phyloP scores from a whole-genome alignment of 2,113 vertebrate species.

The Reinhardtius hippoglossoides region DNA sequence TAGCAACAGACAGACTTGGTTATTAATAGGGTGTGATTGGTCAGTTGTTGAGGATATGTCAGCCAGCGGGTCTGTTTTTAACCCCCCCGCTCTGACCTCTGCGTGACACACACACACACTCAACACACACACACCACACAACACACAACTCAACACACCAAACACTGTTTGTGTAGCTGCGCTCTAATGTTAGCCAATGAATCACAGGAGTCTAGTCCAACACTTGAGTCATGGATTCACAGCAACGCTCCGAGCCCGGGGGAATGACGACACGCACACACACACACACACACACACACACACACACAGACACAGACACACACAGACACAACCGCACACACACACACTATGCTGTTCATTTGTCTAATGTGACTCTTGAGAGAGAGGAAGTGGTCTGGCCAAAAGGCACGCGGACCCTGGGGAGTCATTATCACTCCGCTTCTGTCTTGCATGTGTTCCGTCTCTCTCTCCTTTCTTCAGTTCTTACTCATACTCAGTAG shows the following conservation, averaged over 20 bases:
- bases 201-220: slow-evolving; percentile 58
- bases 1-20: background rate
- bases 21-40: background rate
- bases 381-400: slow-evolving; percentile 69
- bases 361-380: slow-evolving; percentile 62
- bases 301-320: background rate
- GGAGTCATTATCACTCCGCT: slow-evolving; percentile 61
- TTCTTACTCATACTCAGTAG: too few relatives aligned
- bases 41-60: slow-evolving; percentile 3
- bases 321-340: slow-evolving; percentile 7
- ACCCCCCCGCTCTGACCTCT: slow-evolving; percentile 28
- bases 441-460: background rate
- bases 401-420: slow-evolving; percentile 57
- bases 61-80: background rate
- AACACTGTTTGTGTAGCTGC: background rate
- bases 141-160: slow-evolving; percentile 4
- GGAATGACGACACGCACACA: slow-evolving; percentile 19
- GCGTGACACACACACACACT: slow-evolving; percentile 21
- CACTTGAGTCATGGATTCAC: slow-evolving; percentile 66
- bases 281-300: slow-evolving; percentile 6
- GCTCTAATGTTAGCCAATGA: slow-evolving; percentile 60
- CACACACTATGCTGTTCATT: slow-evolving; percentile 13
- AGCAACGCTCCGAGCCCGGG: slow-evolving; percentile 17
- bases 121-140: slow-evolving; percentile 6
- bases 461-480: too few relatives aligned